Evolutionary conservation across 2,888 invertebrate genomes (phyloP).

Genomic region (Druceiella hillmani): DNA sequence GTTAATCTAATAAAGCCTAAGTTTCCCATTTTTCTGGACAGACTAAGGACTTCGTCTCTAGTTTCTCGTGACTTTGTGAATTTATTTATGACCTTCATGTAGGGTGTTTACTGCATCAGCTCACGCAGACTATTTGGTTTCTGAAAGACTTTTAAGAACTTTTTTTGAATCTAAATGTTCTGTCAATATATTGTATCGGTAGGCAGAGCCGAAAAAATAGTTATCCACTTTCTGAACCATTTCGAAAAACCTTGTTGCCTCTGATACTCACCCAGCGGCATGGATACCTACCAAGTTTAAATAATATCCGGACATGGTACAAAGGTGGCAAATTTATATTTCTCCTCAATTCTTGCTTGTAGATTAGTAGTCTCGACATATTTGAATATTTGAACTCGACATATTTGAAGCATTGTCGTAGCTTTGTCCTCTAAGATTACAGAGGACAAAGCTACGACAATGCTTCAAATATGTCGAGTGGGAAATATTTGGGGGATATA

Average conservation of each 20-base stretch:
- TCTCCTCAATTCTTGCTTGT: constrained; percentile 26
- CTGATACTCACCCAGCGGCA: constrained; percentile 15
- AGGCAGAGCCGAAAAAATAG: constrained; percentile 23
- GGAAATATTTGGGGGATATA: too few species aligned
- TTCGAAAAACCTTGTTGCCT: constrained; percentile 25
- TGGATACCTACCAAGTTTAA: constrained; percentile 25
- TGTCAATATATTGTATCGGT: constrained; percentile 19
- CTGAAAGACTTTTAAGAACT: constrained; percentile 24
- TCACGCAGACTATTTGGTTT: constrained; percentile 28
- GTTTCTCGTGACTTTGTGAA: constrained; percentile 24
- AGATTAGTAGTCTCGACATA: constrained; percentile 25
- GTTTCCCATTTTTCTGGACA: constrained; percentile 22
- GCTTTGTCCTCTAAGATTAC: constrained; percentile 26
- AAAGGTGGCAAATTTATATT: constrained; percentile 23
- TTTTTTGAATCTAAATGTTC: constrained; percentile 24
- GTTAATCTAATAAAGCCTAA: constrained; percentile 23
- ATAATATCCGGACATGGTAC: constrained; percentile 27
- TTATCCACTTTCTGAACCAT: constrained; percentile 24
- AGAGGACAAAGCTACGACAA: too few species aligned
- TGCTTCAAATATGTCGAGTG: too few species aligned
- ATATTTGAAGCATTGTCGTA: constrained; percentile 30
- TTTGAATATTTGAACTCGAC: too few species aligned
- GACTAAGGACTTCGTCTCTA: constrained; percentile 22
- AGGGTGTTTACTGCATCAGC: constrained; percentile 24
- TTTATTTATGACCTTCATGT: constrained; percentile 23